Evolutionary conservation across 2,888 invertebrate genomes (phyloP).

Genomic region (Pinctada fucata): DNA sequence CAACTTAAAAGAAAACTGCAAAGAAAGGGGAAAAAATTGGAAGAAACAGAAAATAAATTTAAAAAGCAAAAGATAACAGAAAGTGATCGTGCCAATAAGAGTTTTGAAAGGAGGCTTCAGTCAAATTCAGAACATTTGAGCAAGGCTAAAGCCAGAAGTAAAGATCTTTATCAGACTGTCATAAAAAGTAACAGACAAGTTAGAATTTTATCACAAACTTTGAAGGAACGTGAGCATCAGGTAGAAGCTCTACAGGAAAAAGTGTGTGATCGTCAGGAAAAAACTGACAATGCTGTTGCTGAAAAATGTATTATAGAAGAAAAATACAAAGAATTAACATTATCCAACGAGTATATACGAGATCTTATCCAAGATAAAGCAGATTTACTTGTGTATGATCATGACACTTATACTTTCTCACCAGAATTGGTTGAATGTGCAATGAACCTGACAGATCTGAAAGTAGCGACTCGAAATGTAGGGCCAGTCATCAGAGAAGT

Average conservation of each 20-base stretch:
- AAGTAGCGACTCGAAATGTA: conserved; percentile 42
- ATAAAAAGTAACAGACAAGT: conserved; percentile 3
- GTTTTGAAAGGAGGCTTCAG: background rate
- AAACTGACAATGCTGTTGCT: conserved; percentile 5
- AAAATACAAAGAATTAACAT: background rate
- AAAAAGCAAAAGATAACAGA: conserved; percentile 6
- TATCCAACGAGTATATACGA: background rate
- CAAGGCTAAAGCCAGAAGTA: conserved; percentile 8
- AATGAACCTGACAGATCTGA: conserved; percentile 41
- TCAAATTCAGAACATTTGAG: conserved; percentile 3
- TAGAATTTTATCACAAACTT: background rate
- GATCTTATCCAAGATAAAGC: background rate
- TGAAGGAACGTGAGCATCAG: background rate
- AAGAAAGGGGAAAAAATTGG: conserved; percentile 10
- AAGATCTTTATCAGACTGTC: background rate
- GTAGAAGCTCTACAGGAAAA: background rate
- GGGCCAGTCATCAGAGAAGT: conserved; percentile 41
- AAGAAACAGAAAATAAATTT: background rate
- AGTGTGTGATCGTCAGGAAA: background rate
- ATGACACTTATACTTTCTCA: background rate
- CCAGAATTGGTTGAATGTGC: conserved; percentile 30
- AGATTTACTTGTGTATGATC: conserved; percentile 10
- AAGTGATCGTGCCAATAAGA: background rate
- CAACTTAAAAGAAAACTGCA: conserved; percentile 28
- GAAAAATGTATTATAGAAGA: background rate